Conservation (phyloP, 2,888 invertebrate genomes). For the Odontomyia ornata region DNA sequence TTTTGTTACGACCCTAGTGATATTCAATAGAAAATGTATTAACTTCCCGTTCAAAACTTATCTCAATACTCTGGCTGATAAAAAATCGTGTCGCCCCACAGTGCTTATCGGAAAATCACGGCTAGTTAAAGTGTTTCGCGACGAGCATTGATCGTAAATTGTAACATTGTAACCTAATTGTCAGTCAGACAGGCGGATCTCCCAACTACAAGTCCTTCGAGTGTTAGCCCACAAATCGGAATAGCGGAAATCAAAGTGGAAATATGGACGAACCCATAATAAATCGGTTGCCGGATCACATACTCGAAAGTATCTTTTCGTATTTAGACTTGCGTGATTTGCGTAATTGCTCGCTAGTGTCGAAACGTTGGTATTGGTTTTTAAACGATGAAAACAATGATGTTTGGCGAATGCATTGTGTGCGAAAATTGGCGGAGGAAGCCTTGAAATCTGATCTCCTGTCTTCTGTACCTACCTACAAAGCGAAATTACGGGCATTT, state of each 20-base stretch:
- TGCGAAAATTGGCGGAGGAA: constrained; percentile 85
- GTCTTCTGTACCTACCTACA: constrained; percentile 87
- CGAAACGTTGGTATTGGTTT: constrained; percentile 91
- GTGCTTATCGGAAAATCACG: background rate
- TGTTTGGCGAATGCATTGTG: constrained; percentile 92
- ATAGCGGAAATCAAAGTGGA: background rate
- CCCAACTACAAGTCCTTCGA: background rate
- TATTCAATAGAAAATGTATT: background rate
- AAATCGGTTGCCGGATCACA: constrained; percentile 77
- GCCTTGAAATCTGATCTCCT: constrained; percentile 89
- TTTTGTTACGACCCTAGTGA: background rate
- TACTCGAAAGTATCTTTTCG: constrained; percentile 90
- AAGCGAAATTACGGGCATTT: constrained; percentile 92
- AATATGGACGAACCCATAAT: constrained; percentile 70
- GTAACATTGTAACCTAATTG: background rate
- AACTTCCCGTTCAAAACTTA: background rate
- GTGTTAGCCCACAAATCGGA: background rate
- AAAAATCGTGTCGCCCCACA: too few species aligned
- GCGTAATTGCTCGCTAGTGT: constrained; percentile 88
- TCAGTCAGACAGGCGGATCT: constrained; percentile 29
- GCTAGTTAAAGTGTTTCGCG: background rate
- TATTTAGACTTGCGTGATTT: constrained; percentile 88
- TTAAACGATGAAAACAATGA: constrained; percentile 94
- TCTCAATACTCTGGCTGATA: too few species aligned
- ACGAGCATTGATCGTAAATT: too few species aligned